Evolutionary conservation across 2,113 vertebrate species (phyloP).

Genomic region (Porphyrio hochstetteri): DNA sequence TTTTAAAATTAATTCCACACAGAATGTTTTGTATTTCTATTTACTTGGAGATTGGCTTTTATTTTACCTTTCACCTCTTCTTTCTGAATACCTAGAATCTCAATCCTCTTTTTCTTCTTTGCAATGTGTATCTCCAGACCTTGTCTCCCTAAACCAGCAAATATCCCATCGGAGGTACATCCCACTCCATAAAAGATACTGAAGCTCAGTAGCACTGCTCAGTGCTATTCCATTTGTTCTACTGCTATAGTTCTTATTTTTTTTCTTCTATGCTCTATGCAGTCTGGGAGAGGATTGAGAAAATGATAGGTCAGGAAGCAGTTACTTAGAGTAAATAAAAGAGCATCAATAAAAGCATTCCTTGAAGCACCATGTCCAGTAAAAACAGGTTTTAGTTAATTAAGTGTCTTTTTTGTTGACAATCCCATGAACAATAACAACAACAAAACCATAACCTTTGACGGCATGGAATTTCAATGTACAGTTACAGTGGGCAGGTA

Average conservation of each 20-base stretch:
- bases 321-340: not conserved
- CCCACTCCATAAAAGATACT: not conserved
- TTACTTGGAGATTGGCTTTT: not conserved
- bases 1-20: not conserved
- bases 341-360: not conserved
- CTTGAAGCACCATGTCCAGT: not conserved
- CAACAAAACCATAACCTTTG: not conserved
- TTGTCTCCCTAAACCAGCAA: not conserved
- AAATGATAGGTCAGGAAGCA: not conserved
- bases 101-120: not conserved
- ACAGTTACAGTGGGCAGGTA: not conserved
- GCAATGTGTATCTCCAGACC: not conserved
- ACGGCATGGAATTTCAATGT: not conserved
- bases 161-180: not conserved
- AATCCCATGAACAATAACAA: not conserved
- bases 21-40: not conserved
- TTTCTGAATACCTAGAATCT: not conserved
- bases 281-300: not conserved
- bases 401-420: not conserved
- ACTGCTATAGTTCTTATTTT: not conserved
- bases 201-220: not conserved
- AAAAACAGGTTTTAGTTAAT: not conserved
- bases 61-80: not conserved
- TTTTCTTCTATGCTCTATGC: not conserved
- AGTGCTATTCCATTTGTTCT: not conserved